These are phyloP conservation scores for Eupeodes luniger DNA, from an alignment of 2,888 invertebrate genomes.

Conservation along the genomic window DNA sequence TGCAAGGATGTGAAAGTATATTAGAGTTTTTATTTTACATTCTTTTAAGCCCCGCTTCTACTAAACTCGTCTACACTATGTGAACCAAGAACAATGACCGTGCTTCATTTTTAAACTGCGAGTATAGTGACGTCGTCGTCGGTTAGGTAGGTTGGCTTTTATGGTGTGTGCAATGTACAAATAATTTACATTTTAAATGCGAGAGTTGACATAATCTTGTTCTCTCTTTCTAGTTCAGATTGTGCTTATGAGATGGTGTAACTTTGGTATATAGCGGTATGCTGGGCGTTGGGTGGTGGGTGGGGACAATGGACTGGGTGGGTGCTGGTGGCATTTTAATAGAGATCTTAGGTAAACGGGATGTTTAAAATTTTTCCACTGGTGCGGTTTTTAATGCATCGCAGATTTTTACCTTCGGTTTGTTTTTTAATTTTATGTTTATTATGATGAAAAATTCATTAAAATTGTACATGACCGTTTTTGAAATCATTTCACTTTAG, in stretches of 20 bases:
- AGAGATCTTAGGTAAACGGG: constrained; percentile 22
- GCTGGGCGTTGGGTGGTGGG: background rate
- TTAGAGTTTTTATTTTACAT: background rate
- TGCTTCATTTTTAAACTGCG: constrained; percentile 29
- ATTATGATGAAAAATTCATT: background rate
- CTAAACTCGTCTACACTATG: background rate
- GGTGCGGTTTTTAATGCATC: constrained; percentile 4
- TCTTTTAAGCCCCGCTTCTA: constrained; percentile 20
- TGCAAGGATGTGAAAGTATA: constrained; percentile 23
- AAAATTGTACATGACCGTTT: constrained; percentile 10
- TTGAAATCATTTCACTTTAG: background rate
- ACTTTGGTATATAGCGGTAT: background rate
- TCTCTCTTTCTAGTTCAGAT: background rate
- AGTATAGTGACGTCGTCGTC: constrained; percentile 19
- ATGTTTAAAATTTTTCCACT: constrained; percentile 16
- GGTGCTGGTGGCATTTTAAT: background rate
- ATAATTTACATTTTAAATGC: constrained; percentile 69
- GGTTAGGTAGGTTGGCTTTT: constrained; percentile 25
- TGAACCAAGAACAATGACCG: constrained; percentile 35
- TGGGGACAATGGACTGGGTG: background rate
- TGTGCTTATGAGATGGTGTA: constrained; percentile 25
- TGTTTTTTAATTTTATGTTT: constrained; percentile 4
- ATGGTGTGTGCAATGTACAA: constrained; percentile 45
- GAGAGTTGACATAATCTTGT: constrained; percentile 41
- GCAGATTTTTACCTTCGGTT: constrained; percentile 2